A percentile compares a stretch with the other conserved stretches of the same genome.
Conservation (phyloP, 2,113 vertebrate species). For the Pomatorhinus ruficollis region DNA sequence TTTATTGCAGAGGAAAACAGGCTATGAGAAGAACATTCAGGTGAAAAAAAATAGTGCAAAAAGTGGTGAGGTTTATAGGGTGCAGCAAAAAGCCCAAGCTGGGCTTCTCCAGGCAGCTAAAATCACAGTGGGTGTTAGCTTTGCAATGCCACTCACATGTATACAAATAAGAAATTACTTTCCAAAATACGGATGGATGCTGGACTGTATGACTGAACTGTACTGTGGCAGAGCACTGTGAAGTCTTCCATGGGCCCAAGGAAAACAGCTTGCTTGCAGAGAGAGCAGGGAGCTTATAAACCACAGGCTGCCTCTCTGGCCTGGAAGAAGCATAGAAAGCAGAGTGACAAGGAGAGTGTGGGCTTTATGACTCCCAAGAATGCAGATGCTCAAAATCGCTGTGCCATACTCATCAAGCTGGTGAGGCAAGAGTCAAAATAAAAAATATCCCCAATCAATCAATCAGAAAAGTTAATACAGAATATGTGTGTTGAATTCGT, state of each 20-base stretch:
- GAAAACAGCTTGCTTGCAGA: not conserved
- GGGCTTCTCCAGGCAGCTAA: not conserved
- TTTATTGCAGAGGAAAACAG: not conserved
- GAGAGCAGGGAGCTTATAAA: not conserved
- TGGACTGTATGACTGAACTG: not conserved
- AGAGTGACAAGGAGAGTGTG: fast-evolving
- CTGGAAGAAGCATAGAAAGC: not conserved
- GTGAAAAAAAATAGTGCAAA: not conserved
- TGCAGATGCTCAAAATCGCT: not conserved
- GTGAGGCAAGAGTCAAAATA: not conserved
- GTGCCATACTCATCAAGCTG: not conserved
- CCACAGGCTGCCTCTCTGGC: not conserved
- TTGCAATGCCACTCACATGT: not conserved
- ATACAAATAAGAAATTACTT: not conserved
- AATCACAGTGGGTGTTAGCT: not conserved
- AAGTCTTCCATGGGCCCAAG: not conserved
- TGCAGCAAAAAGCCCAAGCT: not conserved
- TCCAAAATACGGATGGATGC: fast-evolving
- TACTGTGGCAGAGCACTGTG: fast-evolving
- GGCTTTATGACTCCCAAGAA: not conserved
- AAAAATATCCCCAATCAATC: not conserved
- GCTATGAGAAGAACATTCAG: not conserved
- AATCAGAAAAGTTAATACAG: constrained; percentile 5
- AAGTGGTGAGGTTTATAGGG: fast-evolving
- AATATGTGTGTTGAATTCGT: not conserved